Conservation (phyloP, 2,888 invertebrate species). For the Eristalis pertinax region DNA sequence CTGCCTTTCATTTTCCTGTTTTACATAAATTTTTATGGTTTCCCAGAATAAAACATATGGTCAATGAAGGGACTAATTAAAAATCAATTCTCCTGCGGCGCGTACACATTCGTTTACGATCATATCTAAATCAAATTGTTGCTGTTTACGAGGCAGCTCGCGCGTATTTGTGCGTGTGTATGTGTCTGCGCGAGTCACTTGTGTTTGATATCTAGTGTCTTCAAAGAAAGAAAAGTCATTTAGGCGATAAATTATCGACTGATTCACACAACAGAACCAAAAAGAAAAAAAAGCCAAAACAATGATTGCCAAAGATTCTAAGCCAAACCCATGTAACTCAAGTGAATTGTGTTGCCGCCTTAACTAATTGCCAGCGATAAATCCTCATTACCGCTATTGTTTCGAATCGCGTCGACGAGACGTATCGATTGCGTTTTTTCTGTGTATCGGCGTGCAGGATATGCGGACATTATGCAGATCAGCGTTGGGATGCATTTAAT, state of each 20-base stretch:
- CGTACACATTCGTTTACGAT: neutral
- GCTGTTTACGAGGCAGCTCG: neutral
- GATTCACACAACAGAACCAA: neutral
- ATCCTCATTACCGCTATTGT: slow-evolving; percentile 31
- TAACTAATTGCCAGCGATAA: slow-evolving; percentile 30
- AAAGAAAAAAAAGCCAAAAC: neutral
- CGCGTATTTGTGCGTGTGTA: neutral
- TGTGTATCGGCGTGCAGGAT: neutral
- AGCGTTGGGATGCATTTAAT: slow-evolving; percentile 46
- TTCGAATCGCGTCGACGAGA: neutral
- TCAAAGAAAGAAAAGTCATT: neutral
- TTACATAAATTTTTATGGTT: neutral
- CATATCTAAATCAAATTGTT: neutral
- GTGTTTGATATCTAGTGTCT: neutral
- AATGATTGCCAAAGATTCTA: neutral
- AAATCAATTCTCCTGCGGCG: neutral
- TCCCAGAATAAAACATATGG: slow-evolving; percentile 1
- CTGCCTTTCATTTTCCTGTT: slow-evolving; percentile 1
- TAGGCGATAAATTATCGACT: neutral
- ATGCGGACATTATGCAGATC: slow-evolving; percentile 55
- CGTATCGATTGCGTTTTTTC: slow-evolving; percentile 4
- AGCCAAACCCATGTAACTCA: neutral
- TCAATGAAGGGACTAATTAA: slow-evolving; percentile 1
- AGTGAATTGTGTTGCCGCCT: neutral
- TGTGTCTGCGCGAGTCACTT: too few species aligned